Evolutionary conservation across 2,113 vertebrate genomes (phyloP).

Genomic region (Pygoscelis antarcticus): DNA sequence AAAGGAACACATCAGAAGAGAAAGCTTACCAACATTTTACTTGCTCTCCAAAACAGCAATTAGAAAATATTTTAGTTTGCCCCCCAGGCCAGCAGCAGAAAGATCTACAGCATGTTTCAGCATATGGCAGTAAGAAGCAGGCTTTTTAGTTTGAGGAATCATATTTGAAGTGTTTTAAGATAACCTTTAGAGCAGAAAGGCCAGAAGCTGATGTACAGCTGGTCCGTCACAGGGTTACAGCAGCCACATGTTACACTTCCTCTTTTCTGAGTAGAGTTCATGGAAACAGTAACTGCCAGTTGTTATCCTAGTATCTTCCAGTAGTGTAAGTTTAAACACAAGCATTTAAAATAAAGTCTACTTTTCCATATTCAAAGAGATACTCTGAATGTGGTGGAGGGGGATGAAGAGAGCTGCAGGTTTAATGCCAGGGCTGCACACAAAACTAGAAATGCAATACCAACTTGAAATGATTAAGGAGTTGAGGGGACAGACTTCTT

Average conservation of each 20-base stretch:
- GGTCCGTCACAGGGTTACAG: neutral
- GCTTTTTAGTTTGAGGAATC: neutral
- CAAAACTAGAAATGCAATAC: neutral
- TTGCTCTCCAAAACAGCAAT: neutral
- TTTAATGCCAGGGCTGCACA: neutral
- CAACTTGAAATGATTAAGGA: neutral
- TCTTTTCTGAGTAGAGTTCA: neutral
- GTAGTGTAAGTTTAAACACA: accelerated
- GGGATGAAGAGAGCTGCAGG: neutral
- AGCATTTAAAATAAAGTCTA: neutral
- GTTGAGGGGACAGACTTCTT: neutral
- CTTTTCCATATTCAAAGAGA: neutral
- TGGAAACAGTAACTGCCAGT: neutral
- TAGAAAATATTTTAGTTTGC: neutral
- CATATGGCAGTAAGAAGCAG: neutral
- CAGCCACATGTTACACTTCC: neutral
- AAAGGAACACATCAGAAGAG: neutral
- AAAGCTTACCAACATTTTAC: neutral
- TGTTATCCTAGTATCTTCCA: neutral
- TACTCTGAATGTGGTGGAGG: accelerated
- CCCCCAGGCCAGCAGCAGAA: neutral
- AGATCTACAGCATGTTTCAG: neutral
- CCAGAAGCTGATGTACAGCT: neutral
- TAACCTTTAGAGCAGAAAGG: neutral
- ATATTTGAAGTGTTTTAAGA: neutral